Percentiles rank a stretch among this genome's conserved stretches.
Evolutionary conservation across 2,888 invertebrate genomes (phyloP).

Genomic region (Drosophila percnosoma): DNA sequence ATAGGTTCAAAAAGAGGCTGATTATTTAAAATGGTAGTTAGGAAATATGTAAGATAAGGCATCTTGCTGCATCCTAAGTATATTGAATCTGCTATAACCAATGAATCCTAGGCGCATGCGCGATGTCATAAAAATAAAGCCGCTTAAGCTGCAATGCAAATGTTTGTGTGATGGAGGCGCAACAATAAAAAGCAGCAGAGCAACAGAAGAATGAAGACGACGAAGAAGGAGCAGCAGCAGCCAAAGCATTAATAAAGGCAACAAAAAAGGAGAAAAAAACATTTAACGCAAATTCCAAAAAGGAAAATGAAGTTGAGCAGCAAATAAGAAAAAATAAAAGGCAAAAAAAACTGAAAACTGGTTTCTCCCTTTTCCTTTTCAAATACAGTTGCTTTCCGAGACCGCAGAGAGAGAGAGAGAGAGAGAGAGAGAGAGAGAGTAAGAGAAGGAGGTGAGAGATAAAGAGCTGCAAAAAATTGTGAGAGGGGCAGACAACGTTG

Average conservation of each 20-base stretch:
- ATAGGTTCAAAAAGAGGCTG: neutral
- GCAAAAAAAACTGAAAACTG: slow-evolving; percentile 65
- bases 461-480: slow-evolving; percentile 1
- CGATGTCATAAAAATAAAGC: slow-evolving; percentile 35
- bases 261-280: slow-evolving; percentile 9
- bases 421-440: neutral
- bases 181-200: slow-evolving; percentile 22
- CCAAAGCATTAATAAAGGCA: slow-evolving; percentile 23
- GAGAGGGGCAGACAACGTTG: slow-evolving; percentile 11
- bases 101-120: slow-evolving; percentile 8
- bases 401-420: slow-evolving; percentile 34
- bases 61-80: neutral
- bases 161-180: slow-evolving; percentile 19
- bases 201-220: slow-evolving; percentile 3
- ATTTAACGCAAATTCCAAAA: slow-evolving; percentile 62
- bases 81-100: neutral
- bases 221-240: slow-evolving; percentile 4
- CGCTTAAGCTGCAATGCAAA: slow-evolving; percentile 33
- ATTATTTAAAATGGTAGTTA: neutral
- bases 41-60: neutral
- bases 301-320: slow-evolving; percentile 69
- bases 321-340: slow-evolving; percentile 17
- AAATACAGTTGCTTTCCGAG: slow-evolving; percentile 84
- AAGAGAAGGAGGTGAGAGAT: neutral
- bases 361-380: slow-evolving; percentile 83